Evolutionary conservation across 1,140 invertebrate genomes (phyloP).

Genomic region (Goniozus legneri): DNA sequence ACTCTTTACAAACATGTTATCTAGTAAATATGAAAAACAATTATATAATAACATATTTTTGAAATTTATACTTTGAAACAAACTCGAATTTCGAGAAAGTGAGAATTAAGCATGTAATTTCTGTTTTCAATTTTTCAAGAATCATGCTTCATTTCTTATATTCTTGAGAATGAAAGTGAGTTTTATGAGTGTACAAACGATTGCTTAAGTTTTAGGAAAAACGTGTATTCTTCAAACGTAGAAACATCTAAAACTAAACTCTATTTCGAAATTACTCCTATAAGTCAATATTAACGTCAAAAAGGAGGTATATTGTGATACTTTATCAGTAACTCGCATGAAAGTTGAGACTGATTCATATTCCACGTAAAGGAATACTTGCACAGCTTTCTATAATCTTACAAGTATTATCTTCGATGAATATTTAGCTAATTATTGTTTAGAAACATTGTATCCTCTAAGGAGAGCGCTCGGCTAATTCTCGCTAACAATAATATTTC

Average conservation of each 20-base stretch:
- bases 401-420: too few species aligned
- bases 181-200: conserved; percentile 12
- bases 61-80: not conserved
- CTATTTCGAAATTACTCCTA: too few species aligned
- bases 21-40: not conserved
- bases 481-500: too few species aligned
- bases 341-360: conserved; percentile 17
- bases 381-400: too few species aligned
- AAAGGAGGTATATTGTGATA: conserved; percentile 16
- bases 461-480: too few species aligned
- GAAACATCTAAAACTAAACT: too few species aligned
- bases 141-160: conserved; percentile 5
- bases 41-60: conserved; percentile 6
- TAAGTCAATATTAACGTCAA: conserved; percentile 23
- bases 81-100: conserved; percentile 9
- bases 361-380: conserved; percentile 18
- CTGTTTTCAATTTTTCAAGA: not conserved
- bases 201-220: too few species aligned
- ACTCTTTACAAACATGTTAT: conserved; percentile 7
- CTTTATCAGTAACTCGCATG: conserved; percentile 18
- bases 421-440: too few species aligned
- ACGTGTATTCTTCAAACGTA: too few species aligned
- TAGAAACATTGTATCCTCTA: too few species aligned
- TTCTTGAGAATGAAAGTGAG: conserved; percentile 16
- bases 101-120: conserved; percentile 1